A percentile compares a stretch with the other conserved stretches of the same genome.
phyloP scores from a whole-genome alignment of 35 echinoderm and acorn worm species.

The Apostichopus japonicus region DNA sequence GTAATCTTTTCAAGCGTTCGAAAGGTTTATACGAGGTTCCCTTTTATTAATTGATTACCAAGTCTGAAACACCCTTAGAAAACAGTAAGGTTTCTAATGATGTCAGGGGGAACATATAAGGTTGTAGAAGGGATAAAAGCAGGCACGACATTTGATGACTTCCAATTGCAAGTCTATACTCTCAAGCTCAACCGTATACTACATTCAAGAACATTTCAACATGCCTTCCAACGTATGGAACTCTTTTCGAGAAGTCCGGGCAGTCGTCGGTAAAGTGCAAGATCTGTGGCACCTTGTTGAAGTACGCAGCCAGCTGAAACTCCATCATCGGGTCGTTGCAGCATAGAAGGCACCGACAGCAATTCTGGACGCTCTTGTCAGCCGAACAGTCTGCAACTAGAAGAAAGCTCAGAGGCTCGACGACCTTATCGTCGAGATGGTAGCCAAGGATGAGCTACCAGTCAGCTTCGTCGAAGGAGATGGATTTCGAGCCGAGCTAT shows the following conservation, averaged over 20 bases:
- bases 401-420: neutral
- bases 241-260: neutral
- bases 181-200: neutral
- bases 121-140: neutral
- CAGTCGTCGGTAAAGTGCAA: too few species aligned
- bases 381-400: neutral
- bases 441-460: neutral
- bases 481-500: slow-evolving; percentile 17
- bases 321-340: neutral
- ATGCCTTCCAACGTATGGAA: slow-evolving; percentile 18
- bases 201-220: neutral
- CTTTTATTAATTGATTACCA: too few species aligned
- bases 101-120: too few species aligned
- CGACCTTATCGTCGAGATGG: slow-evolving; percentile 19
- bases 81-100: too few species aligned
- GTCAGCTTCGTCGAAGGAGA: neutral
- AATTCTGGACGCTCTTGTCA: neutral
- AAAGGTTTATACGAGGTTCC: too few species aligned
- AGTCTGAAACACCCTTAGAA: too few species aligned
- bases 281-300: neutral
- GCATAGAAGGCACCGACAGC: neutral
- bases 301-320: slow-evolving; percentile 18
- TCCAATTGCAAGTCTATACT: slow-evolving; percentile 35
- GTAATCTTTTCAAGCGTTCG: too few species aligned
- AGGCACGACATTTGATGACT: neutral